Evolutionary conservation across 2,797 vertebrate species (phyloP).

Genomic region (Borostomias antarcticus): DNA sequence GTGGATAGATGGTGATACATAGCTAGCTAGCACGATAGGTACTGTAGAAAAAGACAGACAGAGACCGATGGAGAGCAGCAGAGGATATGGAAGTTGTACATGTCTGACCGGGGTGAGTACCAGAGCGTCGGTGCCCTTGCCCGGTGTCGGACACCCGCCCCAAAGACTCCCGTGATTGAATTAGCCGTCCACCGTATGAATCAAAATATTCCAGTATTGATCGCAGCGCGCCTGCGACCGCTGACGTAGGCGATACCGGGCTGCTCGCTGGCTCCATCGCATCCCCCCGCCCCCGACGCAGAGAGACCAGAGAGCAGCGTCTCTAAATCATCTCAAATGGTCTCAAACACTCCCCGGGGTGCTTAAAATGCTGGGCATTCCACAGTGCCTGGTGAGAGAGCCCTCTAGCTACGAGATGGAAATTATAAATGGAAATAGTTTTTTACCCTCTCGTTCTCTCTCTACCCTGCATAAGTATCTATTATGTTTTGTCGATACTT

Average conservation of each 20-base stretch:
- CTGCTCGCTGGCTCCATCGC: conserved; percentile 79
- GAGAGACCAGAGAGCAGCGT: conserved; percentile 48
- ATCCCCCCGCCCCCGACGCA: conserved; percentile 45
- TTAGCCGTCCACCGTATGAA: conserved; percentile 95
- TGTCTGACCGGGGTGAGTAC: no score
- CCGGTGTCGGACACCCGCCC: conserved; percentile 83
- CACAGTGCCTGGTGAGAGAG: conserved; percentile 65
- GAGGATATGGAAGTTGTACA: background rate
- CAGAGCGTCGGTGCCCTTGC: conserved; percentile 76
- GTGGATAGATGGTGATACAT: no score
- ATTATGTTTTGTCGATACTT: conserved; percentile 99
- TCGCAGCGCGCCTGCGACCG: conserved; percentile 76
- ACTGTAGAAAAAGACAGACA: no score
- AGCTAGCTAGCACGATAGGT: no score
- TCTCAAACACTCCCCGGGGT: conserved; percentile 89
- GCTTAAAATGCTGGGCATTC: conserved; percentile 59
- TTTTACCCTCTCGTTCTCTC: conserved; percentile 43
- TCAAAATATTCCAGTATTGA: conserved; percentile 98
- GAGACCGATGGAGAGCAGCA: no score
- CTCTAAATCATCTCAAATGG: conserved; percentile 90
- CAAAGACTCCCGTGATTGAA: conserved; percentile 93
- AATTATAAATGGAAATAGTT: conserved; percentile 92
- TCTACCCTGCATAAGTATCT: conserved; percentile 86
- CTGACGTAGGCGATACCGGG: conserved; percentile 81
- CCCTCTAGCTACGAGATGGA: conserved; percentile 78